Conservation (phyloP, 23 tunicate species). For the Styela plicata region DNA sequence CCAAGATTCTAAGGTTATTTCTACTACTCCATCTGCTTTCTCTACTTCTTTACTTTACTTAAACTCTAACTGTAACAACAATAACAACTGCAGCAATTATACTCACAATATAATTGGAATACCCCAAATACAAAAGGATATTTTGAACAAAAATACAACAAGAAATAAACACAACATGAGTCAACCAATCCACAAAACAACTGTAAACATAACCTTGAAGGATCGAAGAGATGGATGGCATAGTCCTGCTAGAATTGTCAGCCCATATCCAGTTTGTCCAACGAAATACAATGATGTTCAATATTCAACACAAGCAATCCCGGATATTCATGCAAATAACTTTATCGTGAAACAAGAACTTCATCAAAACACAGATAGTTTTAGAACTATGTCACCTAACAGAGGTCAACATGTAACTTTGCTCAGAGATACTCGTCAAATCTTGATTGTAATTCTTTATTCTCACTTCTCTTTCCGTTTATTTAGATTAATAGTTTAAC, state of each 20-base stretch:
- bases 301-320: too few relatives aligned
- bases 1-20: too few relatives aligned
- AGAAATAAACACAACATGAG: neutral
- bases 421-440: conserved; percentile 79
- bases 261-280: too few relatives aligned
- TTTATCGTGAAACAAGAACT: too few relatives aligned
- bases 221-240: neutral
- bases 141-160: neutral
- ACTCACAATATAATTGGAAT: neutral
- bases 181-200: neutral
- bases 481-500: neutral
- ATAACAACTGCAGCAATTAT: too few relatives aligned
- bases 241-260: too few relatives aligned
- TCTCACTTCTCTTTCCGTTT: neutral
- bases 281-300: too few relatives aligned
- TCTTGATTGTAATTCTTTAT: conserved; percentile 48
- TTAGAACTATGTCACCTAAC: neutral
- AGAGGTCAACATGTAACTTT: conserved; percentile 48
- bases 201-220: neutral
- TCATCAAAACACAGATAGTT: neutral
- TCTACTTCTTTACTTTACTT: neutral
- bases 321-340: too few relatives aligned
- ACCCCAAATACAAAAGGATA: too few relatives aligned
- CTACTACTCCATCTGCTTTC: neutral
- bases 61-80: neutral